Evolutionary conservation across 1,140 invertebrate species (phyloP).

Genomic region (Littorina saxatilis): DNA sequence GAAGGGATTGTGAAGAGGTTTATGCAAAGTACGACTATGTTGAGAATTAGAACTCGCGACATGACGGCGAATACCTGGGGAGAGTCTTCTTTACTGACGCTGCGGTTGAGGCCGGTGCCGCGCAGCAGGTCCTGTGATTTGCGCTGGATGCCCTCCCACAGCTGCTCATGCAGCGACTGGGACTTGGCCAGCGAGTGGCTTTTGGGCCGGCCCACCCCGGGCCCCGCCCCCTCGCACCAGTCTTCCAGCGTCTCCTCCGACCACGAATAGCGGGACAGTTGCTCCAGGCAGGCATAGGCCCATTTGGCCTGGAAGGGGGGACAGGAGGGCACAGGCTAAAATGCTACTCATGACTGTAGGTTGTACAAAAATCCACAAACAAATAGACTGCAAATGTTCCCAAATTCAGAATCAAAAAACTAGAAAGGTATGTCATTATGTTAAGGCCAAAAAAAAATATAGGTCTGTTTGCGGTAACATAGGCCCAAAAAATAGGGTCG

Average conservation of each 20-base stretch:
- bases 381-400: no score
- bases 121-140: constrained; percentile 71
- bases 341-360: neutral
- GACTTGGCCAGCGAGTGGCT: constrained; percentile 69
- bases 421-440: no score
- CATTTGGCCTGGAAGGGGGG: constrained; percentile 69
- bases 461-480: no score
- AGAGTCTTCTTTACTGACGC: constrained; percentile 66
- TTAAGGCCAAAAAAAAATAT: neutral
- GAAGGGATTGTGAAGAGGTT: no score
- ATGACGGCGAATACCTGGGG: constrained; percentile 41
- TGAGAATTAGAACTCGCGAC: no score
- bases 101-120: constrained; percentile 65
- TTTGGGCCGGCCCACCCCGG: constrained; percentile 62
- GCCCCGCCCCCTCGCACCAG: constrained; percentile 51
- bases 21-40: no score
- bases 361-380: neutral
- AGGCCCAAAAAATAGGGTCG: no score
- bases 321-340: neutral
- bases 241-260: constrained; percentile 70
- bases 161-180: constrained; percentile 63
- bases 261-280: constrained; percentile 55
- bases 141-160: constrained; percentile 71
- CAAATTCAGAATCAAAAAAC: no score
- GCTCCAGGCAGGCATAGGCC: constrained; percentile 52